Percentiles rank a stretch among this genome's conserved stretches.
phyloP scores from a whole-genome alignment of 2,797 vertebrate genomes.

The Lepus oiostolus region DNA sequence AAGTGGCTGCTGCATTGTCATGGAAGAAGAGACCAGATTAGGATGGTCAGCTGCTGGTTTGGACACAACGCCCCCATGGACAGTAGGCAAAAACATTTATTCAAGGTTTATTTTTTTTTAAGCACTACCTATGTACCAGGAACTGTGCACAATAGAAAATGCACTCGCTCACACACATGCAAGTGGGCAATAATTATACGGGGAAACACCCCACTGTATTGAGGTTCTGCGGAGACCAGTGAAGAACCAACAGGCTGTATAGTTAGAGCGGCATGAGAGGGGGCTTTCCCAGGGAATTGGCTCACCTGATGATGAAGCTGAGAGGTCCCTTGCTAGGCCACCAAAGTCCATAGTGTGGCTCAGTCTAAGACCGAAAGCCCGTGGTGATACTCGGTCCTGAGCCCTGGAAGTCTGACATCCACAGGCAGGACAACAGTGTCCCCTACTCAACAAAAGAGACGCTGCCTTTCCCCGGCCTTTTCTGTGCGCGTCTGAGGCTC shows the following conservation, averaged over 20 bases:
- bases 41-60: background rate
- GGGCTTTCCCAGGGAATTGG: background rate
- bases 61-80: background rate
- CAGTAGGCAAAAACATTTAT: background rate
- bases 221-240: background rate
- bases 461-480: background rate
- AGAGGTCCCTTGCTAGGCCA: background rate
- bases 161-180: background rate
- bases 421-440: background rate
- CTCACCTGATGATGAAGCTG: background rate
- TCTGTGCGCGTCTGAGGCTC: no score
- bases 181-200: background rate
- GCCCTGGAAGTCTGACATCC: background rate
- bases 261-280: background rate
- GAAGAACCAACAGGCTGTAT: background rate
- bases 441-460: background rate
- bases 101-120: background rate
- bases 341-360: background rate
- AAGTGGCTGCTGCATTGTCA: background rate
- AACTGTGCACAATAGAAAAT: background rate
- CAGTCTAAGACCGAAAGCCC: background rate
- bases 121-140: background rate
- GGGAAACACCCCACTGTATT: background rate
- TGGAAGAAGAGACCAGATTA: conserved; percentile 4
- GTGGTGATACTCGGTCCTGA: no score